Base-by-base conservation (phyloP, 2,888 invertebrate genomes). In the Drosophila austrosaltans region DNA sequence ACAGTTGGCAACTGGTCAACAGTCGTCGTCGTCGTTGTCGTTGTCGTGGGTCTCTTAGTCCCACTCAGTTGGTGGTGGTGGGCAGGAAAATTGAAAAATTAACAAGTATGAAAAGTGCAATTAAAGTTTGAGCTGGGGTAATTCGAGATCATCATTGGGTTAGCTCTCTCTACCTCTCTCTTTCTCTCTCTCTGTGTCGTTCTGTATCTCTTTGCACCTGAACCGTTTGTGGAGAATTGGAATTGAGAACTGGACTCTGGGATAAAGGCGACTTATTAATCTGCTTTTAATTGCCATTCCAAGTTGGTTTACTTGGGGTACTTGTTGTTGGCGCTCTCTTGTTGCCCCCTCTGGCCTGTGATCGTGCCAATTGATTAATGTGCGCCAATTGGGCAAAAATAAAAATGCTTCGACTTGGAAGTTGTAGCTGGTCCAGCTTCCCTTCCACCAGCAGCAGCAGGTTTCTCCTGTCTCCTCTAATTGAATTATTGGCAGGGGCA, bases 21-120 rank as follows among this genome's bases (percentile, higher is more conserved):
- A 48, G 48, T 48, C 48, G 48, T 48, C 48, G 48, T 48, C 72
- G 70, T 65, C 63, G 61, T 54, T 57, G 72, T 71, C 62, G 78
- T 44, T 28, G 28, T 36, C 22, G 48, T 48, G 48, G 25, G 71
- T 68, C 65, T 68, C 65, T 63, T 57, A 63, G 76, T 72, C 63
- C 48, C 48, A 48, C 48, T 48, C 48, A 48, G 48, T 25, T 48
- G 48, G 48, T 48, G 48, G 48, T 48, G 79, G 79, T 86, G 82
- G 85, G 75, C 82, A 78, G 75, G 82, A 88, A 90, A 90, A 90
- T 89, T 90, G 91, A 90, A 90, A 90, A 90, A 90, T 90, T 90
- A 90, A 90, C 91, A 90, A 87, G 82, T 90, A 89, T 88, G 90
- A 90, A 90, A 90, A 83, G 90, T 90, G 90, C 90, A 90, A 90